A percentile compares a stretch with the other conserved stretches of the same genome.
These are phyloP conservation scores for Eupeodes latifasciatus DNA, from an alignment of 2,888 invertebrate species.

Conservation along the genomic window DNA sequence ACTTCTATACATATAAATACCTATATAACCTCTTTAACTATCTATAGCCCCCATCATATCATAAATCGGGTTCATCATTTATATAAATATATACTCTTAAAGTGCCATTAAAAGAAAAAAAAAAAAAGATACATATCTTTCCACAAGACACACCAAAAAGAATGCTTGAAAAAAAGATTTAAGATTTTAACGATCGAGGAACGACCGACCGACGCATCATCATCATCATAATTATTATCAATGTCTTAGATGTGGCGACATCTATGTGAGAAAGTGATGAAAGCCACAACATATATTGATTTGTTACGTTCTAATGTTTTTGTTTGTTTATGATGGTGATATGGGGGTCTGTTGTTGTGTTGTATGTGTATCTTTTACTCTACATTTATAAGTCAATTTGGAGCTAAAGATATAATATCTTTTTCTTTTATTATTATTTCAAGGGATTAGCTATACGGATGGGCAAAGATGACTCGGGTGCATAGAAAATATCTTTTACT, in stretches of 20 bases:
- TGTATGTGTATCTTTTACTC: conserved; percentile 18
- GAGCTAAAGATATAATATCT: neutral
- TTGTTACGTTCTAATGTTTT: conserved; percentile 53
- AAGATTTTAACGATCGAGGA: conserved; percentile 23
- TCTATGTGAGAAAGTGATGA: conserved; percentile 67
- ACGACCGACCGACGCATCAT: neutral
- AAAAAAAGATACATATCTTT: neutral
- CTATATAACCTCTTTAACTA: conserved; percentile 34
- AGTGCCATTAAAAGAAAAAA: neutral
- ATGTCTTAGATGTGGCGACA: conserved; percentile 53
- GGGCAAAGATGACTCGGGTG: conserved; percentile 21
- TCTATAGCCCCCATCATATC: conserved; percentile 13
- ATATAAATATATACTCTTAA: conserved; percentile 51
- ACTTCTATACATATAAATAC: neutral
- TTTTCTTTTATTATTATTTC: conserved; percentile 32
- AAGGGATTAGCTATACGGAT: conserved; percentile 43
- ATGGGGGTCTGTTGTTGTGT: neutral
- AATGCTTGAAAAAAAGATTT: conserved; percentile 39
- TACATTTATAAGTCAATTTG: conserved; percentile 44
- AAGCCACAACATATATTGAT: conserved; percentile 48
- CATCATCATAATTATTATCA: neutral
- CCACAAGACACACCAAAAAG: conserved; percentile 16
- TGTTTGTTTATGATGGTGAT: conserved; percentile 49
- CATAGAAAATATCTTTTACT: neutral
- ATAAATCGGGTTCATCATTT: conserved; percentile 49